Base-by-base conservation (phyloP, 2,888 invertebrate species). In the Megamerina dolium region DNA sequence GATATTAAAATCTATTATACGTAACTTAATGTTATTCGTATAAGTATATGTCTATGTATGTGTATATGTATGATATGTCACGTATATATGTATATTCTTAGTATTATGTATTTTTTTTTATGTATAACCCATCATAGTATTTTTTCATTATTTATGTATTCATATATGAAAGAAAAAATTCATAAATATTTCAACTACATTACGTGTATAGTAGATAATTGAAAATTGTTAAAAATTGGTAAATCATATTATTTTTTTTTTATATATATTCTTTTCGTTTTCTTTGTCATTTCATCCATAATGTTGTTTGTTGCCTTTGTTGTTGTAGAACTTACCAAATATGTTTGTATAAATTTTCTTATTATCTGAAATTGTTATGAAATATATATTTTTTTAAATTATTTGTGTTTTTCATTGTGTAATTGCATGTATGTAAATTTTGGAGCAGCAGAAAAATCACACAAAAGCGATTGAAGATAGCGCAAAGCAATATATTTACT, bases 41-140 rank as follows among this genome's bases (percentile, higher is more conserved):
- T n/a, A n/a, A n/a, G n/a, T n/a, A n/a, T n/a, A n/a, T n/a, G n/a
- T n/a, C n/a, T n/a, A n/a, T n/a, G n/a, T n/a, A n/a, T n/a, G n/a
- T n/a, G n/a, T n/a, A n/a, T n/a, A n/a, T n/a, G n/a, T n/a, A n/a
- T n/a, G n/a, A n/a, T n/a, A n/a, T n/a, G n/a, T n/a, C n/a, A n/a
- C n/a, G n/a, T n/a, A n/a, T n/a, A n/a, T n/a, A n/a, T n/a, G n/a
- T n/a, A n/a, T n/a, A n/a, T n/a, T n/a, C n/a, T n/a, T n/a, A n/a
- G n/a, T n/a, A n/a, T n/a, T n/a, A n/a, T n/a, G n/a, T n/a, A n/a
- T n/a, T n/a, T n/a, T n/a, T n/a, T n/a, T n/a, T n/a, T n/a, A n/a
- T 46, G 42, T 46, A 38, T 20, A 52, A 52, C 50, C 52, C 52
- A 52, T 53, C 50, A 43, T 41, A 48, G 49, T 49, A 41, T 46